A percentile compares a stretch with the other conserved stretches of the same genome.
phyloP scores from a whole-genome alignment of 2,888 invertebrate genomes.

The Acleris cristana region DNA sequence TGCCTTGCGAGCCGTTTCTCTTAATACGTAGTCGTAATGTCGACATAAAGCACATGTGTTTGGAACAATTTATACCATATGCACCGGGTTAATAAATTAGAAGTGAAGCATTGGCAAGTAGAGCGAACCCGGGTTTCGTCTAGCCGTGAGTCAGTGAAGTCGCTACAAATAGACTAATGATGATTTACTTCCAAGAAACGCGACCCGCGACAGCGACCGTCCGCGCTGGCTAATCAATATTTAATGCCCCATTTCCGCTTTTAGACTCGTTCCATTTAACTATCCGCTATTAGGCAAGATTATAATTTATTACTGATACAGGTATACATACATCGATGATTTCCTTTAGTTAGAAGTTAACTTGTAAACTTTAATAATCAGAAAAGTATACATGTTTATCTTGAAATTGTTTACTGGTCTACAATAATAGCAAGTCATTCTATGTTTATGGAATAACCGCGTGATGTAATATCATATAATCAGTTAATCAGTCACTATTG shows the following conservation, averaged over 20 bases:
- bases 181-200: conserved; percentile 48
- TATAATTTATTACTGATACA: conserved; percentile 22
- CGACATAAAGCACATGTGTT: neutral
- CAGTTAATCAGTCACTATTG: no score
- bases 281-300: conserved; percentile 30
- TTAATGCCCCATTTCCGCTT: conserved; percentile 52
- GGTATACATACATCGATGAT: conserved; percentile 7
- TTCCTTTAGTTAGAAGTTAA: conserved; percentile 3
- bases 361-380: neutral
- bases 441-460: no score
- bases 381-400: conserved; percentile 7
- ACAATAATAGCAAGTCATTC: conserved; percentile 5
- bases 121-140: conserved; percentile 29
- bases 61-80: conserved; percentile 3
- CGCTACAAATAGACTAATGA: conserved; percentile 46
- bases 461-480: no score
- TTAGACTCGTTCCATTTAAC: conserved; percentile 42
- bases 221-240: conserved; percentile 51
- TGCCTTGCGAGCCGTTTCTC: neutral
- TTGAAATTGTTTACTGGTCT: conserved; percentile 33
- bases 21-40: neutral
- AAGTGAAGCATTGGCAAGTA: conserved; percentile 34
- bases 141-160: conserved; percentile 39
- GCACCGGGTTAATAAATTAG: conserved; percentile 33
- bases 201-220: conserved; percentile 38